Percentiles rank a stretch among this genome's conserved stretches.
phyloP scores from a whole-genome alignment of 2,888 invertebrate species.

The Campopleginae sp. region DNA sequence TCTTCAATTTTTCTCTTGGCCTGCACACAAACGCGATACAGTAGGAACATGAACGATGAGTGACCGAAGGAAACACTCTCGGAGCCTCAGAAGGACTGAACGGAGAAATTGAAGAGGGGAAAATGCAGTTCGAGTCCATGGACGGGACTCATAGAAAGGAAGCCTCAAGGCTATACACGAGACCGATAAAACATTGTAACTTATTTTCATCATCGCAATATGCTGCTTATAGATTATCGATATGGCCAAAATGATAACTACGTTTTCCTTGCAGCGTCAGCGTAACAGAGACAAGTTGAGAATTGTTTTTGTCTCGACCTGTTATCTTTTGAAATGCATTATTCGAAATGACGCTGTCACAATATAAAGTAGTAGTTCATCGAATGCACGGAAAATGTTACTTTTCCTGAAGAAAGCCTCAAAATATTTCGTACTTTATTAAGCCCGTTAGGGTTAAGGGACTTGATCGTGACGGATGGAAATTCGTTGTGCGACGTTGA shows the following conservation, averaged over 20 bases:
- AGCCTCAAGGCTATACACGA: too few relatives aligned
- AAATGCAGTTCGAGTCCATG: too few relatives aligned
- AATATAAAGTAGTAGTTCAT: neutral
- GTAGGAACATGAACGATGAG: too few relatives aligned
- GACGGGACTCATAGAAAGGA: too few relatives aligned
- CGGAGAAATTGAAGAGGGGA: too few relatives aligned
- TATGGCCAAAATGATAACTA: neutral
- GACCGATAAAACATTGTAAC: too few relatives aligned
- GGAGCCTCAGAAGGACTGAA: too few relatives aligned
- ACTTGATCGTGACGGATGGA: constrained; percentile 17
- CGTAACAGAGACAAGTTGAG: neutral
- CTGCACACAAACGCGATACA: too few relatives aligned
- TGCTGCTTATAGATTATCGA: too few relatives aligned
- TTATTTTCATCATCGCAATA: neutral
- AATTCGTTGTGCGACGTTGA: constrained; percentile 5
- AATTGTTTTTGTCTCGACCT: neutral
- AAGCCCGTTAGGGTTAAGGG: neutral
- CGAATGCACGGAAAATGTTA: neutral
- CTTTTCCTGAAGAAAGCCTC: neutral
- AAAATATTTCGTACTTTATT: neutral
- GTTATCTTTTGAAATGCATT: neutral
- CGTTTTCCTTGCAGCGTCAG: neutral
- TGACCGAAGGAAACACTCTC: too few relatives aligned
- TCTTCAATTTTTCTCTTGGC: too few relatives aligned
- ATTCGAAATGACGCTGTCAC: neutral